These are phyloP conservation scores for Lepisosteus oculatus DNA, from an alignment of 2,113 vertebrate species.

Conservation along the genomic window DNA sequence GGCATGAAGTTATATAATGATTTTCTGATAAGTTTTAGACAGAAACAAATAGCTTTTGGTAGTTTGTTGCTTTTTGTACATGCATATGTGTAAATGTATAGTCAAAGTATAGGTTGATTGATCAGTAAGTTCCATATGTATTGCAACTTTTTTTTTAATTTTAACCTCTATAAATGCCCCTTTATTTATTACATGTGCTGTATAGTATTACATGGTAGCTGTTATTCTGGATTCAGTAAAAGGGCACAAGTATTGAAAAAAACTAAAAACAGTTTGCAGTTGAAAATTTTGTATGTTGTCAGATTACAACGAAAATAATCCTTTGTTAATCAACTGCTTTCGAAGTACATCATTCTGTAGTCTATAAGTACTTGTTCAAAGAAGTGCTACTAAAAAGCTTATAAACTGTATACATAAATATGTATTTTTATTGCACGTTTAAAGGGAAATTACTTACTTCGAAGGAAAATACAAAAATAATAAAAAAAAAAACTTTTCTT, in stretches of 20 bases:
- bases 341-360: conserved; percentile 83
- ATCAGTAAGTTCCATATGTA: conserved; percentile 47
- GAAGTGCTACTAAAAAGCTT: conserved; percentile 93
- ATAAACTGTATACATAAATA: conserved; percentile 93
- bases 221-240: conserved; percentile 57
- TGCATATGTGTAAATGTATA: conserved; percentile 59
- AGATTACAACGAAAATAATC: conserved; percentile 54
- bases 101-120: conserved; percentile 56
- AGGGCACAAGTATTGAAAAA: conserved; percentile 66
- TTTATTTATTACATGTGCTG: conserved; percentile 34
- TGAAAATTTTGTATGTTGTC: conserved; percentile 78
- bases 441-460: conserved; percentile 77
- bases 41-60: conserved; percentile 60
- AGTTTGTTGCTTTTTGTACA: conserved; percentile 69
- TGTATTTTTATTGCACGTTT: conserved; percentile 98
- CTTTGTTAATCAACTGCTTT: conserved; percentile 76
- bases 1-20: conserved; percentile 53
- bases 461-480: conserved; percentile 64
- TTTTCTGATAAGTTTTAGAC: conserved; percentile 54
- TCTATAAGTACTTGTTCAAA: conserved; percentile 93
- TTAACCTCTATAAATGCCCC: conserved; percentile 44
- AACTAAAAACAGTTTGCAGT: conserved; percentile 71
- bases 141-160: conserved; percentile 28
- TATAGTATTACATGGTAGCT: conserved; percentile 25
- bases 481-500: conserved; percentile 44